These are phyloP conservation scores for Corbicula japonica DNA, from an alignment of 2,888 invertebrate species.

Conservation along the genomic window DNA sequence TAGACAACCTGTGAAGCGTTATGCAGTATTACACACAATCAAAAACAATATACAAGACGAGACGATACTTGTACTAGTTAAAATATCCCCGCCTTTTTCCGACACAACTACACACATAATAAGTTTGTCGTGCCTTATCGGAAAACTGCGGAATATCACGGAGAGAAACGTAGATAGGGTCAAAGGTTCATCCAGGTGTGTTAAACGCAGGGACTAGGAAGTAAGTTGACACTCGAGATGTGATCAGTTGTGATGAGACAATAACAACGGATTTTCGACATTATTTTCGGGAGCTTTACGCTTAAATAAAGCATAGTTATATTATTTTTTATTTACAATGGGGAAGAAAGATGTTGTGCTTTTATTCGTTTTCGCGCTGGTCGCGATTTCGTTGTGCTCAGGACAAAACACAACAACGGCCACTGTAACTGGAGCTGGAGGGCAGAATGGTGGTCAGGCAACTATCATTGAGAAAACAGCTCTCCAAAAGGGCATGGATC, in stretches of 20 bases:
- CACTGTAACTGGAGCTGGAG: constrained; percentile 7
- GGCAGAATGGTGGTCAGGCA: constrained; percentile 5
- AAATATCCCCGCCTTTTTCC: too few relatives aligned
- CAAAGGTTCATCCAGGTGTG: constrained; percentile 64
- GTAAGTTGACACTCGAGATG: constrained; percentile 21
- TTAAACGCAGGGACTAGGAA: constrained; percentile 40
- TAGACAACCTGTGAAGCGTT: too few relatives aligned
- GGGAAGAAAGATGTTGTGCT: constrained; percentile 5
- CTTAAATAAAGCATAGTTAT: too few relatives aligned
- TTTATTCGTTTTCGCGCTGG: constrained; percentile 35
- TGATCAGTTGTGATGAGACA: not conserved
- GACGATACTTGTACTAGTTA: too few relatives aligned
- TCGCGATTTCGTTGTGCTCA: constrained; percentile 43
- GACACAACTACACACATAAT: too few relatives aligned
- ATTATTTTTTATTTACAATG: constrained; percentile 30
- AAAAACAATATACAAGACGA: too few relatives aligned
- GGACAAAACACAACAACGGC: constrained; percentile 39
- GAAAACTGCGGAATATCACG: constrained; percentile 13
- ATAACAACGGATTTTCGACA: constrained; percentile 16
- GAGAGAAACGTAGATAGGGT: constrained; percentile 43
- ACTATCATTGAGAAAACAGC: constrained; percentile 50
- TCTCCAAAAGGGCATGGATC: constrained; percentile 77
- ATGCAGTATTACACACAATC: too few relatives aligned
- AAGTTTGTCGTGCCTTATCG: too few relatives aligned
- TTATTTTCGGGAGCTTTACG: too few relatives aligned